A percentile compares a stretch with the other conserved stretches of the same genome.
Conservation (phyloP, 2,888 invertebrate genomes). For the Toxonevra muliebris region DNA sequence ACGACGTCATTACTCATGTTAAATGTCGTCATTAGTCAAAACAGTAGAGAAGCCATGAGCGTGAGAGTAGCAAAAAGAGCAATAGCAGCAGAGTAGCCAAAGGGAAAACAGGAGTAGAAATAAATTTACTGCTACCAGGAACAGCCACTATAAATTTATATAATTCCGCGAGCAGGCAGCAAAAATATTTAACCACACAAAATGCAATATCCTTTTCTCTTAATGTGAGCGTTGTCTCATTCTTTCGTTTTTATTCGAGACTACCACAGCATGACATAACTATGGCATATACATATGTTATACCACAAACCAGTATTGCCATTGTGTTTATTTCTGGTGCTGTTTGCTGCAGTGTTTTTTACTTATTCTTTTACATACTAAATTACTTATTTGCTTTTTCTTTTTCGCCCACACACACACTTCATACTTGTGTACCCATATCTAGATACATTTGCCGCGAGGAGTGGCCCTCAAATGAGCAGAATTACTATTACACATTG, state of each 20-base stretch:
- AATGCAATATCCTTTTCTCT: constrained; percentile 12
- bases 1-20: constrained; percentile 7
- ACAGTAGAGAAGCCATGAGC: constrained; percentile 1
- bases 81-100: background rate
- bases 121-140: background rate
- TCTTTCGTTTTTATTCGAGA: no score
- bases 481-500: constrained; percentile 79
- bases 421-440: no score
- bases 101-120: background rate
- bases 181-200: background rate
- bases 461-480: constrained; percentile 72
- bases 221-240: no score
- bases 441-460: constrained; percentile 77
- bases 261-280: background rate
- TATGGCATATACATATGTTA: background rate
- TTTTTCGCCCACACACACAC: background rate
- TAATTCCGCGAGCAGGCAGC: background rate
- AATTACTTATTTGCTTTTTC: constrained; percentile 5
- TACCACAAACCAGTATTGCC: no score
- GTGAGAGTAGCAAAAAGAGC: background rate
- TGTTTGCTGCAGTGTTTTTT: background rate
- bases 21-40: constrained; percentile 25
- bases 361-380: background rate
- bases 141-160: background rate
- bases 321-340: background rate